Base-by-base conservation (phyloP, 2,797 vertebrate species). In the Emys orbicularis region DNA sequence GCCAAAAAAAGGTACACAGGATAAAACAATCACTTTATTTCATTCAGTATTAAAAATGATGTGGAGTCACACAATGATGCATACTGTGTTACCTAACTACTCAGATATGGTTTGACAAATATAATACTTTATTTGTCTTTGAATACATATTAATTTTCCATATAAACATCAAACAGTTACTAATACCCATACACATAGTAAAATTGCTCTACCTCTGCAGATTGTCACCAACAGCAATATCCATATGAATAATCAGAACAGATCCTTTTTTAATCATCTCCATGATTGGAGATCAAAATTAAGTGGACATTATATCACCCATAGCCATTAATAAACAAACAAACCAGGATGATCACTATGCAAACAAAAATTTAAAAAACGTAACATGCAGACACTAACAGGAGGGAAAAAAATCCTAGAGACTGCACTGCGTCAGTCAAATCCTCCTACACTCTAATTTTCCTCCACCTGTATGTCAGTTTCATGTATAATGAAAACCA, bases 1-100 rank as follows among this genome's bases (percentile, higher is more conserved):
- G 90, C 86, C 41, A 79, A 6, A 19, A 61, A 61, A 90, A 90
- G 90, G 18, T 1, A 21, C 59, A n/a, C 59, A 53, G 92, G 92
- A 34, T 19, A 79, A 90, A 96, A 68, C 3, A 87, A 0, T 52
- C 86, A 47, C 21, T 53, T 84, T 13, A 79, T 21, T 82, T 76
- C 49, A 8, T 50, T 52, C 49, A 41, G 83, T 50, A 16, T 81
- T 83, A 1, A 44, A 79, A 88, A 61, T n/a, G 53, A 49, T 90
- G 80, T 90, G 76, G 93, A 92, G 81, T 80, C 31, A 7, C 29
- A 34, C 21, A 57, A 44, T 81, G 56, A 87, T 10, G 7, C 29
- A 84, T 68, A 41, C 18, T 53, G 8, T 8, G 50, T 79, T 52
- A 34, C 37, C 37, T 27, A 57, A 52, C 81, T 68, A n/a, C 5